Evolutionary conservation across 2,888 invertebrate genomes (phyloP).

Genomic region (Leptopilina myrica): DNA sequence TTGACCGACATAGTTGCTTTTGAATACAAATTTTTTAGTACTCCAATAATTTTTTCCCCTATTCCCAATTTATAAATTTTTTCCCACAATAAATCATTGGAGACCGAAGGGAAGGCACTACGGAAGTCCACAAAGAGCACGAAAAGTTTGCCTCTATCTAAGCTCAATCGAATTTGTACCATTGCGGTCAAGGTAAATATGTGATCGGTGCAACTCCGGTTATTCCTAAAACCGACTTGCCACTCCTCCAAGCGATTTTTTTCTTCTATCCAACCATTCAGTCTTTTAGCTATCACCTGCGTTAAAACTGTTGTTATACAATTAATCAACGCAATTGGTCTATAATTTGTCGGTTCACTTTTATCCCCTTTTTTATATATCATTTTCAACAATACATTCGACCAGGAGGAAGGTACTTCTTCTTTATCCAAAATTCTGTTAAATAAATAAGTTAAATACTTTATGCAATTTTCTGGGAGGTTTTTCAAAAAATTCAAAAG

Average conservation of each 20-base stretch:
- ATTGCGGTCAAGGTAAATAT: neutral
- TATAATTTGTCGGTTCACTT: neutral
- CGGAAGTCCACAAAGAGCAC: neutral
- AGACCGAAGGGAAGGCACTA: neutral
- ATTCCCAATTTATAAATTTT: neutral
- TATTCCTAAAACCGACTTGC: neutral
- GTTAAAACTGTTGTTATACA: neutral
- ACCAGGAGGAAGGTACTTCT: neutral
- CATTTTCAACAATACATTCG: neutral
- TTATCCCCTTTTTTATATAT: neutral
- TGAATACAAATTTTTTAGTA: neutral
- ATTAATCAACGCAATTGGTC: neutral
- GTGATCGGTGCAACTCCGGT: neutral
- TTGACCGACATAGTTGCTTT: neutral
- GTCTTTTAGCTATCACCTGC: neutral
- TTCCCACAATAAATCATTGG: neutral
- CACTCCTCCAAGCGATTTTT: neutral
- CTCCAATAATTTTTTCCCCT: neutral
- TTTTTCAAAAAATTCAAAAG: conserved; percentile 19
- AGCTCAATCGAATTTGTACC: neutral
- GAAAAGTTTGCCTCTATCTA: neutral
- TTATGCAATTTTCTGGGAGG: neutral
- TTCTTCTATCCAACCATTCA: neutral
- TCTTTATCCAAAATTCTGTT: conserved; percentile 6
- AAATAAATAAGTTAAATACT: neutral